Evolutionary conservation across 2,888 invertebrate species (phyloP), one percentile per base, ranked within the genome.

Genomic region (Rutpela maculata): DNA sequence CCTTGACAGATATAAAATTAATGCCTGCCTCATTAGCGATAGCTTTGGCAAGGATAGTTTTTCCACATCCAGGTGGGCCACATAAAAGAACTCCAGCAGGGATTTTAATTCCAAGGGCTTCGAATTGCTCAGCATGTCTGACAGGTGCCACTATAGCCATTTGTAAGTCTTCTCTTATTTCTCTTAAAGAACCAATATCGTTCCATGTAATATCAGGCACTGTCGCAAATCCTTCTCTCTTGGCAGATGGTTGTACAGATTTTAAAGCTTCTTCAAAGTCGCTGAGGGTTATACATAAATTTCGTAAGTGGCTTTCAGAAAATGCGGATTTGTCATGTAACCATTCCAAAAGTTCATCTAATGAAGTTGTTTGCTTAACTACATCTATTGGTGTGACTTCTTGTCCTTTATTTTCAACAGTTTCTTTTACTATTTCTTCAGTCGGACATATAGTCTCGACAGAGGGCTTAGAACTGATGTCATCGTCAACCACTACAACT

Each of bases 11-110:
- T 85, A 99, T 98, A 85, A 99, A 99, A 90, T 99, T 99, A 57
- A 99, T 97, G 43, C 98, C 98, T 56, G 99, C 98, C 90, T 99
- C 99, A 90, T 99, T 99, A 0, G 99, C 99, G 56, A 99, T 95
- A 26, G 99, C 99, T 92, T 99, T 99, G 1, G 99, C 99, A 70
- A 99, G 90, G 35, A 99, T 91, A 0, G 99, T 99, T 91, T 99
- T 99, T 67, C 97, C 97, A 88, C 97, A 97, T 72, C 99, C 99
- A 6, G 99, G 99, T 7, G 99, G 99, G 0, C 99, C 99, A 89
- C 98, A 99, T 1, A 99, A 91, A 77, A 99, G 90, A 4, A 99
- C 95, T 55, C 99, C 99, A 73, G 97, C 95, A 0, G 98, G 95
- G 9, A 94, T 92, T 57, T 92, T 92, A 73, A 99, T 90, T 0